Evolutionary conservation across 1,140 invertebrate species (phyloP).

Genomic region (Brachionus angularis): DNA sequence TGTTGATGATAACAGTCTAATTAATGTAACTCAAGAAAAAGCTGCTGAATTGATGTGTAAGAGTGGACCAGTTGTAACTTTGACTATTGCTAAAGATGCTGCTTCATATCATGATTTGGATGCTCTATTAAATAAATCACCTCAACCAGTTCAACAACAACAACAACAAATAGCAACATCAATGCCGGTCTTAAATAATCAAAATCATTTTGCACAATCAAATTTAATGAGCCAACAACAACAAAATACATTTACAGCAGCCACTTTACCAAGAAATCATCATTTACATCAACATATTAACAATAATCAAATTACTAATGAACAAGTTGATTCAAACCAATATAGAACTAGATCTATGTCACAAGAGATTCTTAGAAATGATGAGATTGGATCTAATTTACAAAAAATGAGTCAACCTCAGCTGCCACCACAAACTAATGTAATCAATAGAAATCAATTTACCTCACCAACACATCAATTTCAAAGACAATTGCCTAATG

Average conservation of each 20-base stretch:
- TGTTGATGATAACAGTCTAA: slow-evolving; percentile 91
- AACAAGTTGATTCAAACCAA: neutral
- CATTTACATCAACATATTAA: slow-evolving; percentile 40
- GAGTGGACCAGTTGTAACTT: slow-evolving; percentile 30
- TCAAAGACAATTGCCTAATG: slow-evolving; percentile 12
- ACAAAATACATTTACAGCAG: neutral
- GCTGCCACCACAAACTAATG: neutral
- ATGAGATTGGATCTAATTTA: neutral
- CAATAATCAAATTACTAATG: neutral
- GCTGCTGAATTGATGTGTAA: slow-evolving; percentile 39
- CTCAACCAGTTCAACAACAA: neutral
- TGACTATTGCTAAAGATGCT: slow-evolving; percentile 42
- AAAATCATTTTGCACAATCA: neutral
- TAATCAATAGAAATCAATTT: neutral
- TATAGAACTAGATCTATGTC: slow-evolving; percentile 5
- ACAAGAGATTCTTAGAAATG: neutral
- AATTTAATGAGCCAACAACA: neutral
- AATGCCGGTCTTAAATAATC: slow-evolving; percentile 4
- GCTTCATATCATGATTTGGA: slow-evolving; percentile 26
- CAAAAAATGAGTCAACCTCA: neutral
- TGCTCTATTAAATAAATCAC: neutral
- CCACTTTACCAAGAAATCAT: slow-evolving; percentile 33
- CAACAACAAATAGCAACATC: slow-evolving; percentile 22
- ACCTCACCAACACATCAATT: neutral
- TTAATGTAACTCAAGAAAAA: slow-evolving; percentile 89